Conservation (phyloP, 1,140 invertebrate species). For the Drosophila orosa region DNA sequence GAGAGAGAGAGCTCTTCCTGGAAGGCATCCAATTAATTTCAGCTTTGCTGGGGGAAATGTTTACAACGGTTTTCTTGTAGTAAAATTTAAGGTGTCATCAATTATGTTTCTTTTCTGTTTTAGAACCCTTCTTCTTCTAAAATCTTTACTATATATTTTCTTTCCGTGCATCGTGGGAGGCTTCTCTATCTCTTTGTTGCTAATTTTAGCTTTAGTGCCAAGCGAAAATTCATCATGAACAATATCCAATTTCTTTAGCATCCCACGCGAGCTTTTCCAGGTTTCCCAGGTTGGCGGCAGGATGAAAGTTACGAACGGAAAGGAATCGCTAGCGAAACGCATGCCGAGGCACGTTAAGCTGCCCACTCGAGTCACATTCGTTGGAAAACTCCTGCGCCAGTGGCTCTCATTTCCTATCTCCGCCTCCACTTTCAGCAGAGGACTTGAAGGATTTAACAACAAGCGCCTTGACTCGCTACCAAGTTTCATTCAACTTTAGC, state of each 20-base stretch:
- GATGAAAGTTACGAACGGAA: neutral
- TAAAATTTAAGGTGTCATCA: neutral
- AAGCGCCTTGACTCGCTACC: slow-evolving; percentile 14
- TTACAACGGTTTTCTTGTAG: neutral
- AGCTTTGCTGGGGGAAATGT: neutral
- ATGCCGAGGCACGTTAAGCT: slow-evolving; percentile 48
- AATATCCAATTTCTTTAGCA: slow-evolving; percentile 7
- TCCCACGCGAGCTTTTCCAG: slow-evolving; percentile 9
- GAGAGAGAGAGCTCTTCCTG: too few relatives aligned
- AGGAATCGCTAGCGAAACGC: slow-evolving; percentile 17
- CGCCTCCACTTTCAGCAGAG: neutral
- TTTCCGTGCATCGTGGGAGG: neutral
- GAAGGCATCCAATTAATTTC: neutral
- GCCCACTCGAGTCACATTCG: slow-evolving; percentile 38
- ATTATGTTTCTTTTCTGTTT: neutral
- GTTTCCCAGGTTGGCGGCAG: slow-evolving; percentile 6
- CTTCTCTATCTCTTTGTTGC: neutral
- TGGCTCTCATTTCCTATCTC: slow-evolving; percentile 1
- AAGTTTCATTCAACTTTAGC: slow-evolving; percentile 53
- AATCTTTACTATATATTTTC: neutral
- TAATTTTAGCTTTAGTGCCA: slow-evolving; percentile 1
- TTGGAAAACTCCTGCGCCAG: slow-evolving; percentile 16
- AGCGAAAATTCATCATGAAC: slow-evolving; percentile 5
- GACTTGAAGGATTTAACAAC: slow-evolving; percentile 25
- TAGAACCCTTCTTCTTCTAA: neutral